phyloP scores from a whole-genome alignment of 2,113 vertebrate genomes.

The Chloebia gouldiae region DNA sequence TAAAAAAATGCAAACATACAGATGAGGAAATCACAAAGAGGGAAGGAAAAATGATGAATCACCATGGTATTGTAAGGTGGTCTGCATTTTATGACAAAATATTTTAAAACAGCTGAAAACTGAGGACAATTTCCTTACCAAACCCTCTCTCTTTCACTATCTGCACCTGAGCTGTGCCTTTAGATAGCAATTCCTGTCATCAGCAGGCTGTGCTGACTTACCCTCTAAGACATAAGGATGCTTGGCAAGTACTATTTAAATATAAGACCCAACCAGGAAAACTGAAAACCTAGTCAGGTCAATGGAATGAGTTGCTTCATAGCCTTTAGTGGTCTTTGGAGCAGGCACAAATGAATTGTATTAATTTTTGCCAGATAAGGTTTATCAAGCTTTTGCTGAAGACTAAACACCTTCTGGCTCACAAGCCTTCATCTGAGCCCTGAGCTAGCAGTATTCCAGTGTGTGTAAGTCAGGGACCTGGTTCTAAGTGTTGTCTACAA shows the following conservation, averaged over 20 bases:
- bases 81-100: not conserved
- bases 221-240: not conserved
- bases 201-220: not conserved
- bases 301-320: not conserved
- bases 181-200: not conserved
- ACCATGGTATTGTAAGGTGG: not conserved
- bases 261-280: not conserved
- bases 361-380: not conserved
- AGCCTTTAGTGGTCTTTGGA: not conserved
- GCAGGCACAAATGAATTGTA: not conserved
- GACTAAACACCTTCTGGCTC: not conserved
- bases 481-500: not conserved
- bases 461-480: not conserved
- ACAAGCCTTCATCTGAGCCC: not conserved
- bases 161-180: not conserved
- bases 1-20: constrained; percentile 34
- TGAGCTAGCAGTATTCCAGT: not conserved
- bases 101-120: not conserved
- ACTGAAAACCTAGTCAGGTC: not conserved
- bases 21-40: constrained; percentile 28
- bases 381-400: not conserved
- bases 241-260: not conserved
- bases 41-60: not conserved
- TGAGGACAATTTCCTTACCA: not conserved
- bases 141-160: not conserved